Evolutionary conservation across 2,888 invertebrate species (phyloP).

Genomic region (Hydriomena furcata): DNA sequence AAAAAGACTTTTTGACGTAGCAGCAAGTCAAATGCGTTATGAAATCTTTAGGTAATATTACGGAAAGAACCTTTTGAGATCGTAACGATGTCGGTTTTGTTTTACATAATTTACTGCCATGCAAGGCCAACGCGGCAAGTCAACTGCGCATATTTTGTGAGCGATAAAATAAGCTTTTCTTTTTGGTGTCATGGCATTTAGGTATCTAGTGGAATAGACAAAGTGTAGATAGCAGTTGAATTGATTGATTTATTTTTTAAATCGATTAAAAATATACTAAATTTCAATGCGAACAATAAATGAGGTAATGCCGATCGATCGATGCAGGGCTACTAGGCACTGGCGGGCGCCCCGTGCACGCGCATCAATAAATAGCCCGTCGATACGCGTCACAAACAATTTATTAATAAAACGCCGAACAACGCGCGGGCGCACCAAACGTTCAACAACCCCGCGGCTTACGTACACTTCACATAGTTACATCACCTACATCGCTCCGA

Average conservation of each 20-base stretch:
- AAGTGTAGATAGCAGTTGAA: not conserved
- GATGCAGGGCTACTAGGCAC: conserved; percentile 36
- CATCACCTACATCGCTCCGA: conserved; percentile 53
- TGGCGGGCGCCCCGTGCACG: conserved; percentile 48
- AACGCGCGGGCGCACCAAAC: conserved; percentile 58
- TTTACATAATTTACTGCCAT: conserved; percentile 8
- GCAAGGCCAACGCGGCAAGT: conserved; percentile 7
- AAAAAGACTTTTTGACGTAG: not conserved
- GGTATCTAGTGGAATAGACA: not conserved
- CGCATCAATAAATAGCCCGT: conserved; percentile 77
- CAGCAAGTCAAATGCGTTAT: not conserved
- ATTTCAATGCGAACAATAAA: not conserved
- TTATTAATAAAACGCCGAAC: conserved; percentile 79
- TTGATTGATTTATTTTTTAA: not conserved
- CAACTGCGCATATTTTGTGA: not conserved
- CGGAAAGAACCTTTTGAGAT: not conserved
- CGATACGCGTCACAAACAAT: conserved; percentile 77
- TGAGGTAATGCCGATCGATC: conserved; percentile 43
- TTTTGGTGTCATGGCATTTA: too few relatives aligned
- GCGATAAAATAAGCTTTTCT: too few relatives aligned
- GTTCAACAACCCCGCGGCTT: conserved; percentile 76
- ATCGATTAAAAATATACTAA: not conserved
- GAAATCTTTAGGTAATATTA: not conserved
- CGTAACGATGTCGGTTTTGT: conserved; percentile 4
- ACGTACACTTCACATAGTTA: conserved; percentile 56